Base-by-base conservation (phyloP, 1,140 invertebrate genomes). In the Zaprionus taronus region DNA sequence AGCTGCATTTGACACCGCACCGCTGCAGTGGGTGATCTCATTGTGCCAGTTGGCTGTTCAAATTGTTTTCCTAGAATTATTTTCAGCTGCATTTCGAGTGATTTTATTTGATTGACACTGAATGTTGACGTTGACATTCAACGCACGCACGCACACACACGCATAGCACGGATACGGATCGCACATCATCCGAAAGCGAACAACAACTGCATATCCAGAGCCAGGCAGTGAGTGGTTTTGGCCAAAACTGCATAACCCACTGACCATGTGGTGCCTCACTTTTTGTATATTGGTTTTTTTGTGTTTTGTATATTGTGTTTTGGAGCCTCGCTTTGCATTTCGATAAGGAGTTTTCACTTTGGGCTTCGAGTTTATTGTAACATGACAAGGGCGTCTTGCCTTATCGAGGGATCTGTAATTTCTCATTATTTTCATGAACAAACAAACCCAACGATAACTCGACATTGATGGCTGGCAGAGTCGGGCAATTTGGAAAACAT, bases 21-120 rank as follows among this genome's bases (percentile, higher is more conserved):
- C 9, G 53, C 31, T 51, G 61, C 20, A 41, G 66, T 38, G 63
- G 73, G 31, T 44, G 72, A 24, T 89, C 70, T 75, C 84, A 85
- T 90, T 89, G 84, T 58, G 69, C 81, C 80, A 75, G 24, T 89
- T 87, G 84, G 75, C 79, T 89, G 77, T 47, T 58, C 55, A 74
- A 64, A 76, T 79, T 79, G 79, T 89, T 89, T 89, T 89, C 84
- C 84, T 89, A 84, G 84, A 89, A 89, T 79, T 84, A 79, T 58
- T 79, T 58, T 58, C 20, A 22, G 64, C 73, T 65, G 68, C 77
- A 79, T 79, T 83, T 80, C 66, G 70, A 67, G 36, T 64, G 63
- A 72, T 89, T 76, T 81, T 55, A 75, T 87, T 74, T 74, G 75
- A 73, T 78, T 90, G 79, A 74, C 85, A 89, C 79, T 81, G 80